Evolutionary conservation across 2,888 invertebrate genomes (phyloP), one percentile per base, ranked within the genome.

Genomic region (Gortyna flavago): DNA sequence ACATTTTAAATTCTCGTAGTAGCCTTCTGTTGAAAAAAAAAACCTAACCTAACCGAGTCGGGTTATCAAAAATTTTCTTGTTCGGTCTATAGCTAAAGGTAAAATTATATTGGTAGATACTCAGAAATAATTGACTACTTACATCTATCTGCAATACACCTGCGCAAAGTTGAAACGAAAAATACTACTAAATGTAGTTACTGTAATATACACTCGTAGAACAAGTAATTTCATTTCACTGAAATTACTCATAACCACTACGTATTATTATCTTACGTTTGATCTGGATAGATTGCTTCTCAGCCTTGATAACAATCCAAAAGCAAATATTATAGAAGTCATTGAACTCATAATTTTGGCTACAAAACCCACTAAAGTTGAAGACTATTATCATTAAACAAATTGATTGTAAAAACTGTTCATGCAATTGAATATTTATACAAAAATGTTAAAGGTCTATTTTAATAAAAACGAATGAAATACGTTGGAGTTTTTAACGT

Each of bases 301-400:
- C 35, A 85, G 62, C 83, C 64, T 81, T 73, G 72, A 77, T 71
- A 61, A 32, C 18, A 64, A 80, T 54, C 44, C 25, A 80, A 68
- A 68, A 54, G 8, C 18, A 72, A 64, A 75, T 72, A 75, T 29
- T 44, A 41, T 16, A 65, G 41, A 57, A 77, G 83, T 72, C 72
- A 62, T 65, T 85, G 83, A 81, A 82, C 83, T 54, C 64, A 74
- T 72, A 44, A 79, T 48, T 75, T 84, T 82, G 25, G 44, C 65
- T 70, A 29, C 61, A 21, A 41, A 64, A 59, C 16, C n/a, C 1
- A 51, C 29, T 65, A 18, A 44, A 81, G 44, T 29, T 51, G 21
- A 71, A n/a, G 38, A 13, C 8, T 44, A 29, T 4, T 35, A 61
- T 80, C 21, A 29, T 41, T 18, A 54, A 67, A 65, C 2, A 71